A percentile compares a stretch with the other conserved stretches of the same genome.
Conservation (phyloP, 2,113 vertebrate genomes). For the Sialia sialis region DNA sequence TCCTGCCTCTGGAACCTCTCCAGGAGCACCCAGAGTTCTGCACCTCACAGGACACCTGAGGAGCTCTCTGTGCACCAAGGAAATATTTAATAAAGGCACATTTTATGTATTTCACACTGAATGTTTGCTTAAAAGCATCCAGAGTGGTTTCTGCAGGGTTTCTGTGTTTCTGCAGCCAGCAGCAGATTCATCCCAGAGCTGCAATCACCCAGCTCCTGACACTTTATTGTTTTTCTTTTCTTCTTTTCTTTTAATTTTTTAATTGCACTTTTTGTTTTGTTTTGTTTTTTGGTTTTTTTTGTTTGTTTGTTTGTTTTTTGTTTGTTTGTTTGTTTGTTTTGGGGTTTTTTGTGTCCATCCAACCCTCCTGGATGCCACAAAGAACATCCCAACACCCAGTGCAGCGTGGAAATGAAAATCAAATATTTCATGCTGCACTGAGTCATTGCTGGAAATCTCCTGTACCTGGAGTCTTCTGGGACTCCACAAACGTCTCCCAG, state of each 20-base stretch:
- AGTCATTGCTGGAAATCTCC: background rate
- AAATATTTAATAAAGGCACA: background rate
- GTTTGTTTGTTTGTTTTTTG: too few relatives aligned
- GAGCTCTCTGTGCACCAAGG: background rate
- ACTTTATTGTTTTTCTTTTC: too few relatives aligned
- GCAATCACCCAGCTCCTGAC: background rate
- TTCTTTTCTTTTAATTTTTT: too few relatives aligned
- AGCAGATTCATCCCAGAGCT: background rate
- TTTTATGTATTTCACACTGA: accelerated
- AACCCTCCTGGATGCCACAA: background rate
- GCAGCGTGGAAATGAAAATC: background rate
- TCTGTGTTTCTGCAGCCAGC: background rate
- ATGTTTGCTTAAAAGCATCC: background rate
- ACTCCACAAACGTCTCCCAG: background rate
- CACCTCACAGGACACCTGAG: background rate
- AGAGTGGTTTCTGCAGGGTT: accelerated
- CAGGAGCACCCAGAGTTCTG: background rate
- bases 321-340: too few relatives aligned
- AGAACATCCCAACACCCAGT: background rate
- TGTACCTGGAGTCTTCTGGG: background rate
- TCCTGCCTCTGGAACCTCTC: background rate
- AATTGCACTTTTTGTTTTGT: too few relatives aligned
- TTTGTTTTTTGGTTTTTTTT: too few relatives aligned
- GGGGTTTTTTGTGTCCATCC: background rate
- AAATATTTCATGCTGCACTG: background rate